Evolutionary conservation across 2,113 vertebrate species (phyloP).

Genomic region (Actinemys pallida): DNA sequence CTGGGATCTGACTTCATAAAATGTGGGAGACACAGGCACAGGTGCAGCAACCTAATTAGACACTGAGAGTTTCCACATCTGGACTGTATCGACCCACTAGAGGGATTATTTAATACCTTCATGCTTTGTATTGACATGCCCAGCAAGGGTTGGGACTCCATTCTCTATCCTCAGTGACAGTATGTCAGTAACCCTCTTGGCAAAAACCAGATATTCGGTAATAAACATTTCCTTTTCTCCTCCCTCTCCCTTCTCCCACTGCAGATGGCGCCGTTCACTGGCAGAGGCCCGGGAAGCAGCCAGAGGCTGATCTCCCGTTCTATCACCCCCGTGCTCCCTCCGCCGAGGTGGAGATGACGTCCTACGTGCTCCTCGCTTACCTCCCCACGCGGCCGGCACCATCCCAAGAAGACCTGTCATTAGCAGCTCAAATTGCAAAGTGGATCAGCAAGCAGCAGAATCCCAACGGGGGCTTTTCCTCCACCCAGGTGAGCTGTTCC

Average conservation of each 20-base stretch:
- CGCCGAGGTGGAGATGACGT: too few relatives aligned
- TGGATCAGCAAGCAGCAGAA: slow-evolving; percentile 82
- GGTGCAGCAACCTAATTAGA: neutral
- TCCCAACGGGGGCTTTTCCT: slow-evolving; percentile 77
- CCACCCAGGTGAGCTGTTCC: slow-evolving; percentile 78
- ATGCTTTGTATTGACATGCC: rapidly evolving
- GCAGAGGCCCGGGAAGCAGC: too few relatives aligned
- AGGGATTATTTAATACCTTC: neutral
- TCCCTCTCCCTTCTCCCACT: neutral
- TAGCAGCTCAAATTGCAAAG: neutral
- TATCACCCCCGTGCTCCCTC: too few relatives aligned
- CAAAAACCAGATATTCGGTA: rapidly evolving
- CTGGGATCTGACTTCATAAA: neutral
- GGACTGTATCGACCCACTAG: rapidly evolving
- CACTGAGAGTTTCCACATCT: neutral
- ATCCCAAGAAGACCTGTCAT: too few relatives aligned
- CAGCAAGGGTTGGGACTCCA: neutral
- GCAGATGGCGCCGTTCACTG: too few relatives aligned
- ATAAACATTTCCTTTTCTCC: neutral
- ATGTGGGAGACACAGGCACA: neutral
- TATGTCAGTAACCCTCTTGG: neutral
- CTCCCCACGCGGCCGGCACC: too few relatives aligned
- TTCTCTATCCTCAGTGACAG: rapidly evolving
- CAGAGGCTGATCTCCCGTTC: too few relatives aligned
- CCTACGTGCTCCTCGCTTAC: too few relatives aligned